phyloP scores from a whole-genome alignment of 2,888 invertebrate species.

The Pterostichus madidus region DNA sequence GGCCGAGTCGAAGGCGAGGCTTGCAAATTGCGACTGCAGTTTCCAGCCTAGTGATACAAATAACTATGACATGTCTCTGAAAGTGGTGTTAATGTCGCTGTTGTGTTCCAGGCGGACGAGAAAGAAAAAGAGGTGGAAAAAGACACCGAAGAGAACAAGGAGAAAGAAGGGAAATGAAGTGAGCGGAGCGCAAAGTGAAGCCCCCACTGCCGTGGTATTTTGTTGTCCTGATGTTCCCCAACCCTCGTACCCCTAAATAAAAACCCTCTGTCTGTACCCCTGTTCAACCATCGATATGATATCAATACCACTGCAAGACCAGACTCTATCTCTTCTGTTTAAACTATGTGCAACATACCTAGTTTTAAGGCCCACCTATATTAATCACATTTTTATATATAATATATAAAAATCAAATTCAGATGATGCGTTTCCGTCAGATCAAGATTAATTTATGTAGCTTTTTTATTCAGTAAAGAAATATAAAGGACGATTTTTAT shows the following conservation, averaged over 20 bases:
- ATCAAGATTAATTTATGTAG: constrained; percentile 73
- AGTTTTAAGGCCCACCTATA: constrained; percentile 75
- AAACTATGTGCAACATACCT: constrained; percentile 76
- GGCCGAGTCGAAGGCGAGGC: no score
- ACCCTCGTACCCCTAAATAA: constrained; percentile 56
- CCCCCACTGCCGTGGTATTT: constrained; percentile 73
- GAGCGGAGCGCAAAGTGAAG: constrained; percentile 69
- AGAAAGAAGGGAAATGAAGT: constrained; percentile 81
- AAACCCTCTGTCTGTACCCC: constrained; percentile 60
- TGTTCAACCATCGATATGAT: constrained; percentile 40
- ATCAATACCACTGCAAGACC: constrained; percentile 66
- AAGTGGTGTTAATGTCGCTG: background rate
- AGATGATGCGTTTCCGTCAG: constrained; percentile 70
- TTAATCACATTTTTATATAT: constrained; percentile 70
- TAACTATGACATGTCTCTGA: background rate
- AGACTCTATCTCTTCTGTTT: constrained; percentile 62
- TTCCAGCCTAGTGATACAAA: no score
- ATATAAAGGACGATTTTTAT: constrained; percentile 67
- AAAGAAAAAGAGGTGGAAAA: constrained; percentile 85
- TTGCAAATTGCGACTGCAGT: no score
- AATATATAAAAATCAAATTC: constrained; percentile 71
- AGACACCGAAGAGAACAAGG: constrained; percentile 85
- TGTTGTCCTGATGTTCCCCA: constrained; percentile 68
- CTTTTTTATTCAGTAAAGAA: constrained; percentile 68
- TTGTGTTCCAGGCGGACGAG: constrained; percentile 85